These are phyloP conservation scores for Crypturellus undulatus DNA, from an alignment of 2,113 vertebrate genomes.

Conservation along the genomic window DNA sequence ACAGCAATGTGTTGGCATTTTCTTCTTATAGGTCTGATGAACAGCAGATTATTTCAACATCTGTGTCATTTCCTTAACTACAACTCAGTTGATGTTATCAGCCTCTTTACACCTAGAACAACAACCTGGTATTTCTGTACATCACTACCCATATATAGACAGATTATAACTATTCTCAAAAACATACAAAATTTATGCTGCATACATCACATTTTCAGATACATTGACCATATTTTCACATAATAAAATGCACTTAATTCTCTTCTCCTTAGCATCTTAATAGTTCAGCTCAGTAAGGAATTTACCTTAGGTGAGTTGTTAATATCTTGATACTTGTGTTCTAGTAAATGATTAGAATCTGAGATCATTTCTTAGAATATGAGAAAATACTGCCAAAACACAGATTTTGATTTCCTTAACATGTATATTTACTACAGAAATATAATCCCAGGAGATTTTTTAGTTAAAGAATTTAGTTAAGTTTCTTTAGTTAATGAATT, in stretches of 20 bases:
- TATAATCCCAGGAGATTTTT: not conserved
- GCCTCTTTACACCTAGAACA: not conserved
- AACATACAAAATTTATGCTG: not conserved
- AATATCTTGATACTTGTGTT: not conserved
- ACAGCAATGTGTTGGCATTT: not conserved
- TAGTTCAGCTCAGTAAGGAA: not conserved
- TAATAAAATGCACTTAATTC: not conserved
- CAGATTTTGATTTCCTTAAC: not conserved
- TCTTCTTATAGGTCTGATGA: not conserved
- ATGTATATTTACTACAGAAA: conserved; percentile 9
- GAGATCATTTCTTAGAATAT: not conserved
- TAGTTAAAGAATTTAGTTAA: not conserved
- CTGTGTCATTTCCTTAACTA: not conserved
- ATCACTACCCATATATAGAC: not conserved
- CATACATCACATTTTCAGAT: not conserved
- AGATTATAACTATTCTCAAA: not conserved
- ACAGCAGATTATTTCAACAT: not conserved
- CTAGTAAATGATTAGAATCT: not conserved
- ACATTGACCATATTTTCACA: not conserved
- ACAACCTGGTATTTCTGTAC: not conserved
- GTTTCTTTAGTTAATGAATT: not conserved
- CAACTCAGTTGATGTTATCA: not conserved
- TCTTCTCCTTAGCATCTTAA: not conserved
- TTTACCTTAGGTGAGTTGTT: not conserved
- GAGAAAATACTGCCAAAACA: not conserved